phyloP scores from a whole-genome alignment of 2,888 invertebrate species.

The Caenorhabditis afra region DNA sequence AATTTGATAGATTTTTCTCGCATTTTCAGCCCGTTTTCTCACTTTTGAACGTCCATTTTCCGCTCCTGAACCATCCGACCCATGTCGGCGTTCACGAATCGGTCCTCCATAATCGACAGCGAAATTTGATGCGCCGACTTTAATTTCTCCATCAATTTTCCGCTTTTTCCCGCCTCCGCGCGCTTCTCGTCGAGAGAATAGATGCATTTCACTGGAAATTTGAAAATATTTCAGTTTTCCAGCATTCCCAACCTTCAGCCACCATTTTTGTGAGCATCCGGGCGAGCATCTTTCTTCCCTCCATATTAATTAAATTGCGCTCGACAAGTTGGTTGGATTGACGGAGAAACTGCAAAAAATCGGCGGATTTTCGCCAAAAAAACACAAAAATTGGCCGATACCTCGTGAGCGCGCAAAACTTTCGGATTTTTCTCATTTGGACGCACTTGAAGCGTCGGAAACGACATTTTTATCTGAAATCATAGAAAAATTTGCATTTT shows the following conservation, averaged over 20 bases:
- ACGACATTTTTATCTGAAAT: slow-evolving; percentile 36
- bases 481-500: no score
- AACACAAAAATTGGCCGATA: background rate
- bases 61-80: slow-evolving; percentile 26
- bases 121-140: slow-evolving; percentile 22
- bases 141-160: slow-evolving; percentile 30
- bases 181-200: slow-evolving; percentile 39
- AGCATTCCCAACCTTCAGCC: slow-evolving; percentile 17
- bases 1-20: slow-evolving; percentile 1
- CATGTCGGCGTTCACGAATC: slow-evolving; percentile 24
- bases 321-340: slow-evolving; percentile 43
- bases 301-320: slow-evolving; percentile 22
- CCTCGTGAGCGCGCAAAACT: slow-evolving; percentile 42
- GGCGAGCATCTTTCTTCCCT: slow-evolving; percentile 36
- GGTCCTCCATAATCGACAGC: slow-evolving; percentile 30
- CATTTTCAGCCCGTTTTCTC: background rate
- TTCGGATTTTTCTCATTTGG: slow-evolving; percentile 44
- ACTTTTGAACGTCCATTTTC: slow-evolving; percentile 33
- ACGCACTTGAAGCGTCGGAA: slow-evolving; percentile 41
- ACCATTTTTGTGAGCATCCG: slow-evolving; percentile 35
- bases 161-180: slow-evolving; percentile 24
- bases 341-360: slow-evolving; percentile 44
- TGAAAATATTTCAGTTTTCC: background rate
- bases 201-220: slow-evolving; percentile 36
- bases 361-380: background rate